Base-by-base conservation (phyloP, 2,797 vertebrate genomes). In the Alauda arvensis region DNA sequence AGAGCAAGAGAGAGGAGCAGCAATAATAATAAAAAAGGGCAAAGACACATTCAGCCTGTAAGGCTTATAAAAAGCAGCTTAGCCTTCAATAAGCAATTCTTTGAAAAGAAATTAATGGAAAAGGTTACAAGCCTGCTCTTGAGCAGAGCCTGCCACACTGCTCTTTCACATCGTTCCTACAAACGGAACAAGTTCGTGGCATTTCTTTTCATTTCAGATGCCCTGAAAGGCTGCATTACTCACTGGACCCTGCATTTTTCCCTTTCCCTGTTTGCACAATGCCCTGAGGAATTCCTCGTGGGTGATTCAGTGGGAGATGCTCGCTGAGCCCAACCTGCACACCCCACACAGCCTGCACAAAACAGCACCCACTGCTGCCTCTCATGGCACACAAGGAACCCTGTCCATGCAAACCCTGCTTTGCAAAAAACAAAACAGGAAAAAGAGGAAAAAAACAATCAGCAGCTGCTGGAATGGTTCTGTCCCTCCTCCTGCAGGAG, bases 101-200 rank as follows among this genome's bases (percentile, higher is more conserved):
- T 94, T 92, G 93, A 88, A 89, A 90, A 89, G 23, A 93, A 94
- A 92, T 92, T 88, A 96, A 93, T 85, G 89, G 83, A 91, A 94
- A 96, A 94, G 91, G 91, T 94, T 95, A 92, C 79, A 75, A 90
- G 91, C 75, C 55, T 20, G 49, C 43, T 83, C 75, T 85, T 49
- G 80, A 88, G 70, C 62, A 28, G 69, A 83, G 72, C 59, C 55
- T 8, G 18, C 91, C 83, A 81, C 77, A 46, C 79, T 88, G 91
- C 84, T 92, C 91, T 92, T 92, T 95, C 92, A 86, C 87, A 87
- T 91, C 2, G 0, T 81, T 89, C 52, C 72, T 83, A 83, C 75
- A 77, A 93, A 91, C 78, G 84, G 84, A 94, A 90, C 43, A 85
- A 86, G 82, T 57, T 76, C 0, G 4, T 93, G 94, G 72, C 83